A percentile compares a stretch with the other conserved stretches of the same genome.
phyloP scores from a whole-genome alignment of 1,140 invertebrate species.

The Aphaenogaster rudis region DNA sequence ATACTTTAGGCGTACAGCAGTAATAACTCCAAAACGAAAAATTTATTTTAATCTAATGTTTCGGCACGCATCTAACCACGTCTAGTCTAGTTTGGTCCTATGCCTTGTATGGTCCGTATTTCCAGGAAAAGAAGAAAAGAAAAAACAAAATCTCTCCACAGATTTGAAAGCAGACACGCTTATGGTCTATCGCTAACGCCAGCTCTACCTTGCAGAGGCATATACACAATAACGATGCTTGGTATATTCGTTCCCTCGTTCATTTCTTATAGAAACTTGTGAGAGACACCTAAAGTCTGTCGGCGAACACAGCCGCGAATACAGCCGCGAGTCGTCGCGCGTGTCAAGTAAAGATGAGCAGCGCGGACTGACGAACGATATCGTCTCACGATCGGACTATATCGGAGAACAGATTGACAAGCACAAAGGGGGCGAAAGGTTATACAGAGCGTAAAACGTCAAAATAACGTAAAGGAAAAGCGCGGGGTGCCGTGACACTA shows the following conservation, averaged over 20 bases:
- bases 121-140: too few relatives aligned
- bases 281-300: not conserved
- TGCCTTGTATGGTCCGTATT: too few relatives aligned
- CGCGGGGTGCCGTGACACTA: conserved; percentile 52
- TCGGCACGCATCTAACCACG: not conserved
- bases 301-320: conserved; percentile 23
- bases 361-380: conserved; percentile 17
- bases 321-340: not conserved
- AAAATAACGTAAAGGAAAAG: conserved; percentile 59
- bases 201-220: not conserved
- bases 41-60: conserved; percentile 41
- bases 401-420: conserved; percentile 56
- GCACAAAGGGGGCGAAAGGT: conserved; percentile 72
- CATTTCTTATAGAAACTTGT: conserved; percentile 19
- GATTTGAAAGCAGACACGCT: not conserved
- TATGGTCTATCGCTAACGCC: not conserved
- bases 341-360: conserved; percentile 20
- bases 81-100: not conserved
- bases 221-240: not conserved
- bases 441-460: conserved; percentile 66
- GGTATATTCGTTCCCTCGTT: too few relatives aligned
- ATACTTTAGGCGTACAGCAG: not conserved
- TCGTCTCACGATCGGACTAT: conserved; percentile 53
- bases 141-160: not conserved
- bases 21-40: not conserved